A percentile compares a stretch with the other conserved stretches of the same genome.
These are phyloP conservation scores for Cladopsammia gracilis DNA, from an alignment of 64 coral and sea anemone species.

Conservation along the genomic window DNA sequence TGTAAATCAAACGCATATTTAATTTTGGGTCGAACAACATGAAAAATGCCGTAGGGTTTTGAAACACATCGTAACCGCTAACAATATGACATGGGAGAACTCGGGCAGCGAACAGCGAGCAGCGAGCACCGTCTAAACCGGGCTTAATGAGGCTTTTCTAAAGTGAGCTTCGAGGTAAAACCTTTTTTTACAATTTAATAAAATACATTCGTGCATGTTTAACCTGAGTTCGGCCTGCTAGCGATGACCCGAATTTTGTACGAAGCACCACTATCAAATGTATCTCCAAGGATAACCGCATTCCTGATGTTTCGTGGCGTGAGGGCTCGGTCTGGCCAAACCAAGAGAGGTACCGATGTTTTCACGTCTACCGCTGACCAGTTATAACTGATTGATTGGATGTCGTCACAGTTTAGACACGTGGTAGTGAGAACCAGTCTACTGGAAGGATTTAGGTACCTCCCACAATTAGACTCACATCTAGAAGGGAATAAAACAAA, in stretches of 20 bases:
- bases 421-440: constrained; percentile 1
- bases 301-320: neutral
- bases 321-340: constrained; percentile 14
- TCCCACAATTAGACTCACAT: constrained; percentile 38
- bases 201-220: neutral
- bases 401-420: neutral
- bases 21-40: too few species aligned
- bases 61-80: too few species aligned
- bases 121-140: too few species aligned
- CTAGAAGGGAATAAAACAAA: neutral
- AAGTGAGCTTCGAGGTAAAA: too few species aligned
- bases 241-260: constrained; percentile 11
- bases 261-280: constrained; percentile 1
- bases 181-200: neutral
- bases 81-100: too few species aligned
- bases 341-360: neutral
- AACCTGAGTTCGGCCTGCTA: neutral
- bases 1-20: too few species aligned
- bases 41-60: too few species aligned
- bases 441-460: constrained; percentile 6
- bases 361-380: neutral
- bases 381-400: neutral
- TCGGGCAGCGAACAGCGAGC: too few species aligned
- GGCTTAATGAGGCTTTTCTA: too few species aligned
- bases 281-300: constrained; percentile 1